A percentile compares a stretch with the other conserved stretches of the same genome.
phyloP scores from a whole-genome alignment of 2,888 invertebrate genomes.

The Ophioninae sp. region DNA sequence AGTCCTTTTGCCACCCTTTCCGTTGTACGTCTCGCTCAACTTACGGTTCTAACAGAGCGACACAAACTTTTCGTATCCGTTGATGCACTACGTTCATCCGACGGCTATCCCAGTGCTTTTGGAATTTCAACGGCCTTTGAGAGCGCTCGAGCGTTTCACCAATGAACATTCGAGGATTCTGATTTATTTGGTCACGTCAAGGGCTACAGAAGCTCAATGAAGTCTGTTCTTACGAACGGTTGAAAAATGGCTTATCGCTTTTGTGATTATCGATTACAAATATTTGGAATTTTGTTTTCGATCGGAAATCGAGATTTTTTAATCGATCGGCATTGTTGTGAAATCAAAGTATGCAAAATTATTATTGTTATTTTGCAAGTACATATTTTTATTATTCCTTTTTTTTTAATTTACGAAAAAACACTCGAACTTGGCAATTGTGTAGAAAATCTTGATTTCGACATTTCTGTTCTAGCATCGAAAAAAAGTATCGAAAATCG shows the following conservation, averaged over 20 bases:
- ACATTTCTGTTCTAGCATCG: background rate
- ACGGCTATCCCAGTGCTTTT: background rate
- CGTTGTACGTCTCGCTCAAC: conserved; percentile 68
- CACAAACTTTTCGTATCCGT: conserved; percentile 33
- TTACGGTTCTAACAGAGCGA: conserved; percentile 67
- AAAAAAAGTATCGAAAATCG: background rate
- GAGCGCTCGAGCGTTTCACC: background rate
- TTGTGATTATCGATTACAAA: background rate
- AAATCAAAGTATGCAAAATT: background rate
- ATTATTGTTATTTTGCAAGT: background rate
- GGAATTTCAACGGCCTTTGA: background rate
- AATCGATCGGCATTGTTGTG: background rate
- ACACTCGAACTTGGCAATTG: background rate
- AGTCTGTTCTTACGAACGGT: background rate
- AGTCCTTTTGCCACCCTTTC: conserved; percentile 76
- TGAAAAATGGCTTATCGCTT: background rate
- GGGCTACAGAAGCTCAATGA: background rate
- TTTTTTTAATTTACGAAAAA: background rate
- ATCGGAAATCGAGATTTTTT: background rate
- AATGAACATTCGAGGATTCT: background rate
- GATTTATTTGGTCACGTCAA: background rate
- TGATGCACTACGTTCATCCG: too few species aligned
- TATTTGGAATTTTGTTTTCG: background rate
- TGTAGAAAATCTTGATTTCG: background rate
- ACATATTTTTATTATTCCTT: background rate